Conservation (phyloP, 2,888 invertebrate genomes). For the Lycia hirtaria region DNA sequence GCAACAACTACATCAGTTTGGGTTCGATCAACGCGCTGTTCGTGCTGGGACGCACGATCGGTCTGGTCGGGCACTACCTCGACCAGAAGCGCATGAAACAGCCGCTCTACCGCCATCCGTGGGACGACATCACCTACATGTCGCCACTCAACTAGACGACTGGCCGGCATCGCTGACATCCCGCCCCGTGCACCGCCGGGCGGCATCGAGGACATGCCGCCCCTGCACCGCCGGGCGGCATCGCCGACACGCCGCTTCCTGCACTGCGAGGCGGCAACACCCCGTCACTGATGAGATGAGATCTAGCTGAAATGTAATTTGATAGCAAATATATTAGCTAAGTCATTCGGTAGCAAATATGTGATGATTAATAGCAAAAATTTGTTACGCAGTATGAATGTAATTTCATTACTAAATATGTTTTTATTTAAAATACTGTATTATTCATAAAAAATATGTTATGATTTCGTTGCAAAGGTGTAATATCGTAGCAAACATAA, state of each 20-base stretch:
- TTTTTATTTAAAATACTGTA: not conserved
- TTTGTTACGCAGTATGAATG: not conserved
- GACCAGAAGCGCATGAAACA: conserved; percentile 99
- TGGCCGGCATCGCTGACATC: too few species aligned
- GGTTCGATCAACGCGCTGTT: conserved; percentile 99
- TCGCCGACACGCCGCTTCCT: too few species aligned
- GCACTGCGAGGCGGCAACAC: not conserved
- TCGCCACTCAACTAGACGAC: conserved; percentile 68
- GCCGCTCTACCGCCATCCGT: conserved; percentile 99
- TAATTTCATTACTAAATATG: not conserved
- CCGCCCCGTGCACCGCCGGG: too few species aligned
- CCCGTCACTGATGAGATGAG: not conserved
- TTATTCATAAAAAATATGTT: not conserved
- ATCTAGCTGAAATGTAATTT: not conserved
- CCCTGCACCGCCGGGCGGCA: too few species aligned
- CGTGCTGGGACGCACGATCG: conserved; percentile 98
- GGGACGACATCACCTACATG: conserved; percentile 96
- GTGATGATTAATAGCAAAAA: too few species aligned
- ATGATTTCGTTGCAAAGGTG: not conserved
- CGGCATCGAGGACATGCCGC: too few species aligned
- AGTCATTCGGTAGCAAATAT: not conserved
- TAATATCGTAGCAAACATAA: not conserved
- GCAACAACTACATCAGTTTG: conserved; percentile 98
- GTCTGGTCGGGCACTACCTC: conserved; percentile 99
- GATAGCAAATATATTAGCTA: too few species aligned